Evolutionary conservation across 1,140 invertebrate species (phyloP).

Genomic region (Drosophila pseudoobscura): DNA sequence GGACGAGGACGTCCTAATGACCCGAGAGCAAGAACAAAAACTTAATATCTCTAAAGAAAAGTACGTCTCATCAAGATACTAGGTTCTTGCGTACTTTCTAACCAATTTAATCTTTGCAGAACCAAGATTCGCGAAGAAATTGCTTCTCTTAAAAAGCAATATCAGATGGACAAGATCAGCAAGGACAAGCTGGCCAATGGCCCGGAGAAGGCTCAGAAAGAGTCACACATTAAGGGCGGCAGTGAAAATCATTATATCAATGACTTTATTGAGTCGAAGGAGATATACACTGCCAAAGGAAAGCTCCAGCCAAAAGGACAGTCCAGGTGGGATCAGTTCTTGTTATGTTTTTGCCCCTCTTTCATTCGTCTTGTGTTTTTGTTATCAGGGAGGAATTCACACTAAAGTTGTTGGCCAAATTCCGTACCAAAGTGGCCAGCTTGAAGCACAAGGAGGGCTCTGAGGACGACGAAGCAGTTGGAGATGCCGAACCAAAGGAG

Average conservation of each 20-base stretch:
- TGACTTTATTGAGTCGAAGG: conserved; percentile 89
- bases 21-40: conserved; percentile 82
- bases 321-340: conserved; percentile 83
- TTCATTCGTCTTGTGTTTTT: conserved; percentile 37
- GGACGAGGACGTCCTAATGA: conserved; percentile 85
- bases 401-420: conserved; percentile 91
- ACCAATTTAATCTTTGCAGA: conserved; percentile 84
- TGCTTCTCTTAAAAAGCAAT: conserved; percentile 88
- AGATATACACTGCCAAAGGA: conserved; percentile 89
- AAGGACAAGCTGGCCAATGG: conserved; percentile 84
- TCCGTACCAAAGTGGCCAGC: conserved; percentile 90
- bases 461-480: conserved; percentile 56
- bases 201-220: conserved; percentile 83
- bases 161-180: conserved; percentile 84
- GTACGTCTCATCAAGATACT: conserved; percentile 83
- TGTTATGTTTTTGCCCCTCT: not conserved
- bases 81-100: not conserved
- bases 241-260: conserved; percentile 84
- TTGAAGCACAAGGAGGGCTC: conserved; percentile 86
- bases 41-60: conserved; percentile 88
- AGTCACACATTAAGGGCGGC: conserved; percentile 75
- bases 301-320: conserved; percentile 88
- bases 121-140: conserved; percentile 91
- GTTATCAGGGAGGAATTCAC: conserved; percentile 88
- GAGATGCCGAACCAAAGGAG: not conserved